Percentiles rank a stretch among this genome's conserved stretches.
phyloP scores from a whole-genome alignment of 92 coral and sea anemone genomes.

The Chrysogorgia sp. region DNA sequence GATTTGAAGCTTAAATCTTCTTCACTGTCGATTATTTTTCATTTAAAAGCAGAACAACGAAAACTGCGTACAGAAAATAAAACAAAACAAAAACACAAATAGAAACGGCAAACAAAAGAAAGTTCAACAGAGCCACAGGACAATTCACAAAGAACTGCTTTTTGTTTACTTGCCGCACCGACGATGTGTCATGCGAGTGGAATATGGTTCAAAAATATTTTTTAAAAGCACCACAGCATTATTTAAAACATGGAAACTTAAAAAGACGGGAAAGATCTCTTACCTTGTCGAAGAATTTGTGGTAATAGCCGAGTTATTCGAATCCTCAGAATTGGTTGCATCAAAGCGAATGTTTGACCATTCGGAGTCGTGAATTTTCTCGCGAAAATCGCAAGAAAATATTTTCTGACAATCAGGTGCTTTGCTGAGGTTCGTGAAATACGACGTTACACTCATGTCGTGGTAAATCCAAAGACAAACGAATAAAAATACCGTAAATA shows the following conservation, averaged over 20 bases:
- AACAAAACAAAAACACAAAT: no score
- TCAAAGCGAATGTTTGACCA: constrained; percentile 19
- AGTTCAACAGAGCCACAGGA: no score
- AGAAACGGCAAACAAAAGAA: no score
- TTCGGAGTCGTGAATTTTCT: constrained; percentile 2
- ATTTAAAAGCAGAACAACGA: no score
- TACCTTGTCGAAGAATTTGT: constrained; percentile 32
- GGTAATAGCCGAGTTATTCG: constrained; percentile 19
- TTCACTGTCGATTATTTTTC: no score
- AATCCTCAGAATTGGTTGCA: constrained; percentile 32
- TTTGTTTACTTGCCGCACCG: no score
- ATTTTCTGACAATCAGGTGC: constrained; percentile 15
- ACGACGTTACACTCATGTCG: constrained; percentile 33
- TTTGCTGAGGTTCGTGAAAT: constrained; percentile 31
- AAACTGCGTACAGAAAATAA: no score
- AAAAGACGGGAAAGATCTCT: not conserved
- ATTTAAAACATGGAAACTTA: not conserved
- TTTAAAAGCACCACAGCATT: not conserved
- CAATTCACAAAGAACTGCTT: no score
- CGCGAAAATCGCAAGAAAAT: constrained; percentile 20
- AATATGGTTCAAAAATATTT: no score
- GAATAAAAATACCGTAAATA: not conserved
- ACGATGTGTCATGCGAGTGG: no score
- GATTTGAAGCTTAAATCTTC: no score
- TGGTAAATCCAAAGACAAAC: not conserved